phyloP scores from a whole-genome alignment of 2,888 invertebrate species.

The Chymomyza amoena region DNA sequence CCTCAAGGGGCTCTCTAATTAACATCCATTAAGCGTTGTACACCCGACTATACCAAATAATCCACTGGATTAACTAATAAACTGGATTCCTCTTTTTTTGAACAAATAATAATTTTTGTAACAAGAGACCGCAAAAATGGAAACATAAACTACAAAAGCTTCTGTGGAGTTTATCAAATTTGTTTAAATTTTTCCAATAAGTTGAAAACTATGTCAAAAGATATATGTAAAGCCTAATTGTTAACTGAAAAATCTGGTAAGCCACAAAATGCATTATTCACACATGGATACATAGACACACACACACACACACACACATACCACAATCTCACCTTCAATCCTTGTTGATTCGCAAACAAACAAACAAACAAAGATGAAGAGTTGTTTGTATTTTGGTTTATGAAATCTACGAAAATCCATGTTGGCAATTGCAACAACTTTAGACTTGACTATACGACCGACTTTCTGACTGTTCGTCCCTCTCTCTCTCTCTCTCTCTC shows the following conservation, averaged over 20 bases:
- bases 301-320: background rate
- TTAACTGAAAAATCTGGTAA: background rate
- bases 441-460: background rate
- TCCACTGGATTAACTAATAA: no score
- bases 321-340: background rate
- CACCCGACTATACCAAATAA: no score
- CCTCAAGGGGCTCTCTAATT: no score
- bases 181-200: no score
- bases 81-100: no score
- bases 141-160: no score
- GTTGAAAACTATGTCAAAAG: background rate
- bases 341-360: background rate
- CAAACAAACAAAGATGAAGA: background rate
- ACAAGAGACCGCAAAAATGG: no score
- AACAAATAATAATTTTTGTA: no score
- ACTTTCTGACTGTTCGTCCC: background rate
- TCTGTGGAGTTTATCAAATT: no score
- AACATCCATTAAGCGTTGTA: no score
- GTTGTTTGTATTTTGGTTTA: slow-evolving; percentile 1
- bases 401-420: slow-evolving; percentile 2
- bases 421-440: background rate
- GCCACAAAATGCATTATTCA: slow-evolving; percentile 7
- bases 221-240: background rate
- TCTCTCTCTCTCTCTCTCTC: slow-evolving; percentile 15
- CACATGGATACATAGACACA: background rate